These are phyloP conservation scores for Emydura subglobosa DNA, from an alignment of 2,113 vertebrate genomes.

Conservation along the genomic window DNA sequence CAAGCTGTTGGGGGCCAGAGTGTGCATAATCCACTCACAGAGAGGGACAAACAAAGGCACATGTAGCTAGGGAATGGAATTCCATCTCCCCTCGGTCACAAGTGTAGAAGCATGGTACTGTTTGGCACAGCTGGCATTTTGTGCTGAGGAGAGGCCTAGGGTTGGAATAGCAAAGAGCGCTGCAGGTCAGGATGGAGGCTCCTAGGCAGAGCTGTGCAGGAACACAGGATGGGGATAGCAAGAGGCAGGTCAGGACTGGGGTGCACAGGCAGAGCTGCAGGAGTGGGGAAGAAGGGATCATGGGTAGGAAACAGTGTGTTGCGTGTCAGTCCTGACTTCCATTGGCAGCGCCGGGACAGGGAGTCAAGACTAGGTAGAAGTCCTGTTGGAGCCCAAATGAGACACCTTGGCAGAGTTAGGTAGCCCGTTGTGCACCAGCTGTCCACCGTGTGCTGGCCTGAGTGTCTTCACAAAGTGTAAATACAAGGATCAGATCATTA, in stretches of 20 bases:
- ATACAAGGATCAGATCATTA: not conserved
- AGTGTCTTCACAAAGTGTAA: not conserved
- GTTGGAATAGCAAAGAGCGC: not conserved
- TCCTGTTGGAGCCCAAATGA: not conserved
- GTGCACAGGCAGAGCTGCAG: not conserved
- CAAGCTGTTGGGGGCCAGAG: not conserved
- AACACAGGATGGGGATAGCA: not conserved
- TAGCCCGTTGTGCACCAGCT: not conserved
- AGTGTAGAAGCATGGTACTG: not conserved
- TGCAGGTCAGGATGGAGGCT: not conserved
- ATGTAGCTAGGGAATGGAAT: not conserved
- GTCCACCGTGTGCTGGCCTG: not conserved
- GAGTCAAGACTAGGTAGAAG: not conserved
- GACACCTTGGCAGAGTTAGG: not conserved
- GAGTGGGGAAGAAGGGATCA: not conserved
- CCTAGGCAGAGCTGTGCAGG: not conserved
- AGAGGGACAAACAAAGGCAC: not conserved
- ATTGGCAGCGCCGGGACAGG: not conserved
- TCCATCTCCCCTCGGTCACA: not conserved
- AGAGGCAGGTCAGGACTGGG: not conserved
- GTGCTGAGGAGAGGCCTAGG: not conserved
- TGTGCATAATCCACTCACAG: not conserved
- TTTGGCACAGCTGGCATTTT: not conserved
- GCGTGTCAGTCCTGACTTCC: accelerated
- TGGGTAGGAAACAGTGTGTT: not conserved